Conservation (phyloP, 1,140 invertebrate species). For the Sipha flava region DNA sequence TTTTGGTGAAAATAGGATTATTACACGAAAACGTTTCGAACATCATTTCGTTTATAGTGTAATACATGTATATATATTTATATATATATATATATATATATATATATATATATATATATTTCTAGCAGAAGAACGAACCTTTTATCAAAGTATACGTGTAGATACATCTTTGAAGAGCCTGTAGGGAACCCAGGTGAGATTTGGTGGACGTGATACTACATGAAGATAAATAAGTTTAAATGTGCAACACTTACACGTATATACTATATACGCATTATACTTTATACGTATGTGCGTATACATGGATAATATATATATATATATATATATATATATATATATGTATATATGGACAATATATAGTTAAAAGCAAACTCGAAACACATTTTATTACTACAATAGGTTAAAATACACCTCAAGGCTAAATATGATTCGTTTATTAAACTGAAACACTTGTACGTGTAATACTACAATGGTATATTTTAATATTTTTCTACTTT, state of each 20-base stretch:
- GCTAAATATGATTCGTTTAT: neutral
- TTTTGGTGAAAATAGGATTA: neutral
- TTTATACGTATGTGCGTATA: no score
- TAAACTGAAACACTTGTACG: neutral
- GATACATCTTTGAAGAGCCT: neutral
- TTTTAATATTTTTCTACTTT: no score
- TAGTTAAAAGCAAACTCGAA: neutral
- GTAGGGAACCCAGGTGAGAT: neutral
- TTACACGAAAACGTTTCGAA: neutral
- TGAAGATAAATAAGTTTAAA: neutral
- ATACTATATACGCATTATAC: no score
- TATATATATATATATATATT: neutral
- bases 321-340: no score
- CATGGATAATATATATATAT: no score
- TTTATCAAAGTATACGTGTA: neutral
- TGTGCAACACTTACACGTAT: no score
- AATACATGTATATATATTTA: neutral
- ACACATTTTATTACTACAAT: neutral
- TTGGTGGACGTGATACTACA: neutral
- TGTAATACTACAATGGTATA: neutral
- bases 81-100: neutral
- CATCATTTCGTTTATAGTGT: neutral
- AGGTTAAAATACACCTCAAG: neutral
- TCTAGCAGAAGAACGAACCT: no score
- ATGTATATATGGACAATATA: no score